Conservation (phyloP, 2,797 vertebrate genomes). For the Phalloptychus januarius region DNA sequence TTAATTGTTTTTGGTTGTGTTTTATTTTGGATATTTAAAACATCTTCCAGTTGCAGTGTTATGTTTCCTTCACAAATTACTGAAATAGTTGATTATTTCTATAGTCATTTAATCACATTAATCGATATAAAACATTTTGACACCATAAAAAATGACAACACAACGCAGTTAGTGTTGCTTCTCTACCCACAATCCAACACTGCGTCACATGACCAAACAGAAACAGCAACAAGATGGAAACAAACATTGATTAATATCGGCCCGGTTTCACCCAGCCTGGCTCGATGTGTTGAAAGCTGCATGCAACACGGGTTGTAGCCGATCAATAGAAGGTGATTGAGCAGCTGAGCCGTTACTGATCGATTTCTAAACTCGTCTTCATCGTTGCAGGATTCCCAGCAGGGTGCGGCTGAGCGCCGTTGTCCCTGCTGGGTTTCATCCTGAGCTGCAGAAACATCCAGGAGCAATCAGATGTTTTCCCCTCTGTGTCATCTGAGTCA, state of each 20-base stretch:
- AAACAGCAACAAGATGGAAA: too few species aligned
- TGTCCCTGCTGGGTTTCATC: too few species aligned
- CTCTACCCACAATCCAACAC: not conserved
- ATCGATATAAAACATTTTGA: not conserved
- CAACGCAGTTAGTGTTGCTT: not conserved
- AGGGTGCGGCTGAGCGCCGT: not conserved
- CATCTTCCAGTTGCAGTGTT: too few species aligned
- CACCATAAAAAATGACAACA: not conserved
- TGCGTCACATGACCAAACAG: not conserved
- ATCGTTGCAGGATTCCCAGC: not conserved
- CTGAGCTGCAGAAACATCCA: constrained; percentile 19
- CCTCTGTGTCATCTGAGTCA: constrained; percentile 28
- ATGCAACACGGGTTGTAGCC: not conserved
- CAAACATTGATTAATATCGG: not conserved
- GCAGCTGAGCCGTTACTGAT: not conserved
- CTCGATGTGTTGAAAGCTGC: not conserved
- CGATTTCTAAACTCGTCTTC: not conserved
- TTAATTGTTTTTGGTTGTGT: too few species aligned
- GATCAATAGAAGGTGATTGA: constrained; percentile 1
- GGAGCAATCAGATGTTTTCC: not conserved
- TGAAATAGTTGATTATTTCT: too few species aligned
- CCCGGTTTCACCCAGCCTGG: not conserved
- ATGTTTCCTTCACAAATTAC: too few species aligned
- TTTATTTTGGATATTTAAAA: too few species aligned
- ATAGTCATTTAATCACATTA: too few species aligned